Conservation (phyloP, 2,888 invertebrate genomes). For the Scaptomyza polygonia region DNA sequence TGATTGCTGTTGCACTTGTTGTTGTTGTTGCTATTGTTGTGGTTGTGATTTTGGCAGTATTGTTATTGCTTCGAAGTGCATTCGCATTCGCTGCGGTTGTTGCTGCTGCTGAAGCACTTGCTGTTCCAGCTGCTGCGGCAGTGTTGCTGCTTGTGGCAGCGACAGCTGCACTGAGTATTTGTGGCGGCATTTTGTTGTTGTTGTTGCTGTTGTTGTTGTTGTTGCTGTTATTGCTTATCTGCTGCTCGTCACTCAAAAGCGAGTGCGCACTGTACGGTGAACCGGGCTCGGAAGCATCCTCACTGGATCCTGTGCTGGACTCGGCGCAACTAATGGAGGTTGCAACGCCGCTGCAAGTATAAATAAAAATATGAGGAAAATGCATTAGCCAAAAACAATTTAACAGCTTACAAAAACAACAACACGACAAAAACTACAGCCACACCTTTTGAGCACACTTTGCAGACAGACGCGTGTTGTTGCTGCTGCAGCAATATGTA, state of each 20-base stretch:
- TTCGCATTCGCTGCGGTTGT: conserved; percentile 81
- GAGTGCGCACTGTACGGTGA: conserved; percentile 88
- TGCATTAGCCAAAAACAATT: conserved; percentile 3
- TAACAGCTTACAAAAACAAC: background rate
- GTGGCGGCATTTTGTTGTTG: conserved; percentile 85
- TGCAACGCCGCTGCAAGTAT: conserved; percentile 91
- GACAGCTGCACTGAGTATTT: conserved; percentile 78
- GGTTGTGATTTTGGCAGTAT: conserved; percentile 63
- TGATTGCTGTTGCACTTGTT: conserved; percentile 61
- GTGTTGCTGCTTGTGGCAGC: conserved; percentile 48
- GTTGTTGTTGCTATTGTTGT: conserved; percentile 31
- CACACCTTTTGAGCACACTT: conserved; percentile 46
- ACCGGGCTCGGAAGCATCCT: conserved; percentile 93
- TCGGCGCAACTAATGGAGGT: conserved; percentile 91
- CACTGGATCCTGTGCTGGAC: conserved; percentile 87
- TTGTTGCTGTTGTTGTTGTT: conserved; percentile 85
- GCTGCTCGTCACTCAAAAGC: conserved; percentile 86
- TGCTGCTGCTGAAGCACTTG: conserved; percentile 84
- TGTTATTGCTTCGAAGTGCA: conserved; percentile 39
- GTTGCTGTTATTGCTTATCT: conserved; percentile 81
- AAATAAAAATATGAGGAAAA: conserved; percentile 3
- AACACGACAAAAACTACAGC: conserved; percentile 22
- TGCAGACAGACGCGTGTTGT: conserved; percentile 24
- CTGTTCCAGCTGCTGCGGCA: conserved; percentile 86
- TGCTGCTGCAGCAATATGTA: conserved; percentile 18